Conservation (phyloP, 2,113 vertebrate genomes). For the Xenotilapia longispinis region DNA sequence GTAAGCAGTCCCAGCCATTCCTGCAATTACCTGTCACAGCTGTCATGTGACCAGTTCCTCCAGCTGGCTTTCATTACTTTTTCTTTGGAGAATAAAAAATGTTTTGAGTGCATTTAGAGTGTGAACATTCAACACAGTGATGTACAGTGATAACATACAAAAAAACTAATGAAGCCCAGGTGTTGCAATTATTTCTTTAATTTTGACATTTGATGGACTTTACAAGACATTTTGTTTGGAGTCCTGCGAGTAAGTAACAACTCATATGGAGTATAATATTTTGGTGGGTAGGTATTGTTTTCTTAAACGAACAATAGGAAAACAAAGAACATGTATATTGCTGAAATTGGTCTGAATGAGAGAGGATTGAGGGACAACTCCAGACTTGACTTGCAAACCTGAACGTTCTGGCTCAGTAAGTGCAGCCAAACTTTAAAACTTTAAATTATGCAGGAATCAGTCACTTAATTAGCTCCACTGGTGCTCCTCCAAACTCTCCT, state of each 20-base stretch:
- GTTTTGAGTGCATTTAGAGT: neutral
- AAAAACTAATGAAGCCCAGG: neutral
- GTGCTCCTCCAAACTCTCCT: neutral
- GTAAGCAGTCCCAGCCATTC: neutral
- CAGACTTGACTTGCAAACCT: neutral
- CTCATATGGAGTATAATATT: neutral
- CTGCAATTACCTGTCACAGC: neutral
- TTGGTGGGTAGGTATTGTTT: neutral
- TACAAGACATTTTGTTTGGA: neutral
- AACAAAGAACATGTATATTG: neutral
- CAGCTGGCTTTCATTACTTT: neutral
- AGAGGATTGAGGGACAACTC: neutral
- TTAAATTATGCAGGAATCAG: slow-evolving; percentile 3
- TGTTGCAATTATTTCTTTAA: neutral
- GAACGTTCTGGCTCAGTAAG: neutral
- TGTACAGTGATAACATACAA: neutral
- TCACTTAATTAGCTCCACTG: slow-evolving; percentile 13
- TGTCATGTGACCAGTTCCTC: neutral
- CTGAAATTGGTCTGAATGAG: neutral
- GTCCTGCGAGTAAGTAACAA: neutral
- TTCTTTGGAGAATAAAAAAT: neutral
- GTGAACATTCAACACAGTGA: neutral
- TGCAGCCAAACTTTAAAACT: neutral
- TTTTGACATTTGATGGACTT: neutral
- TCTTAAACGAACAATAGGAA: neutral